Base-by-base conservation (phyloP, 2,888 invertebrate species). In the Lithophane ornitopus region DNA sequence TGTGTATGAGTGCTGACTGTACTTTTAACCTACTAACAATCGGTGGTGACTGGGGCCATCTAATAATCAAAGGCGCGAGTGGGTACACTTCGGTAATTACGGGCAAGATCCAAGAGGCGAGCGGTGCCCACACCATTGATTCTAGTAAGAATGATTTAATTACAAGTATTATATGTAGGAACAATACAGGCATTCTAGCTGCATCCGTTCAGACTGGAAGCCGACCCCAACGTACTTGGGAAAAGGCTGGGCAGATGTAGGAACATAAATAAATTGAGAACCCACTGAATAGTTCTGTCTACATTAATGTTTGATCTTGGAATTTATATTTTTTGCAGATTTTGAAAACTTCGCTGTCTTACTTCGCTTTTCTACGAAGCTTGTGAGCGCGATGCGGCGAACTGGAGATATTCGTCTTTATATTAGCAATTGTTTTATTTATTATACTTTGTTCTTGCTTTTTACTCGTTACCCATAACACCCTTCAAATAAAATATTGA, bases 331-430 rank as follows among this genome's bases (percentile, higher is more conserved):
- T 58, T 63, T 79, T 76, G 22, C 82, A 80, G 80, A 80, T 80
- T 19, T 58, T 80, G 34, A 80, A 75, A 67, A 79, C 78, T 52
- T 58, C 78, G 7, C 1, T 79, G 12, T 81, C 78, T 3, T 79
- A 74, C 62, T 79, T 79, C 14, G 28, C 75, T 9, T 79, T 79
- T 81, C n/a, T 79, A n/a, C 81, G 75, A 7, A 79, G 62, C 56
- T 58, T 46, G 56, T 79, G 34, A n/a, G n/a, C n/a, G 76, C 2
- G n/a, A n/a, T n/a, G n/a, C n/a, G n/a, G n/a, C n/a, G n/a, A n/a
- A n/a, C n/a, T n/a, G n/a, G n/a, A n/a, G n/a, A n/a, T n/a, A n/a
- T n/a, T n/a, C n/a, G n/a, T n/a, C n/a, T n/a, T n/a, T n/a, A n/a
- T n/a, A n/a, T 14, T 26, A 19, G 6, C 2, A 63, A 63, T 26